Evolutionary conservation across 2,888 invertebrate species (phyloP).

Genomic region (Allophyes oxyacanthae): DNA sequence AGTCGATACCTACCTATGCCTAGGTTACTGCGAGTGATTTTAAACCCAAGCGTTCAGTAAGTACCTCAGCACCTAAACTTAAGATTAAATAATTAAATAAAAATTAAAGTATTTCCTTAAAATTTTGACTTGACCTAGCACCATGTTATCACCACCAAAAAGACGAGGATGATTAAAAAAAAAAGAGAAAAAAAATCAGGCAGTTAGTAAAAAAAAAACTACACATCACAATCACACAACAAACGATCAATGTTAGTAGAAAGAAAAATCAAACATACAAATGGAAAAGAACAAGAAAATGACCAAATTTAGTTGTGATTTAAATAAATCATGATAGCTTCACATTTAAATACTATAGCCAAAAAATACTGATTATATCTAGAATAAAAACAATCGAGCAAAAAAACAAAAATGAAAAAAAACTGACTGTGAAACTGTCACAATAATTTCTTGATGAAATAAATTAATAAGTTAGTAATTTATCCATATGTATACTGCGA

Average conservation of each 20-base stretch:
- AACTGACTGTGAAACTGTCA: slow-evolving; percentile 62
- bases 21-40: slow-evolving; percentile 59
- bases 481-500: slow-evolving; percentile 65
- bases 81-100: slow-evolving; percentile 49
- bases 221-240: slow-evolving; percentile 74
- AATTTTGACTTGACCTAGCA: slow-evolving; percentile 74
- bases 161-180: slow-evolving; percentile 65
- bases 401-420: slow-evolving; percentile 20
- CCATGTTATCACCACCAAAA: slow-evolving; percentile 80
- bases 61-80: slow-evolving; percentile 72
- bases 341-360: slow-evolving; percentile 44
- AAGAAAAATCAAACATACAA: slow-evolving; percentile 65
- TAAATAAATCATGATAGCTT: slow-evolving; percentile 59
- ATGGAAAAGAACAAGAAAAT: slow-evolving; percentile 50
- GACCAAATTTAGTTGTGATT: slow-evolving; percentile 54
- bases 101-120: slow-evolving; percentile 50
- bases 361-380: slow-evolving; percentile 32
- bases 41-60: slow-evolving; percentile 72
- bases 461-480: slow-evolving; percentile 66
- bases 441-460: slow-evolving; percentile 50
- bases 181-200: slow-evolving; percentile 68
- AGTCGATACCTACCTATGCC: slow-evolving; percentile 60
- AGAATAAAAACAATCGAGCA: slow-evolving; percentile 26
- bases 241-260: slow-evolving; percentile 75
- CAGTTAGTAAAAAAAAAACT: slow-evolving; percentile 79